Percentiles rank a stretch among this genome's conserved stretches.
Evolutionary conservation across 1,140 invertebrate species (phyloP).

Genomic region (Odontomachus brunneus): DNA sequence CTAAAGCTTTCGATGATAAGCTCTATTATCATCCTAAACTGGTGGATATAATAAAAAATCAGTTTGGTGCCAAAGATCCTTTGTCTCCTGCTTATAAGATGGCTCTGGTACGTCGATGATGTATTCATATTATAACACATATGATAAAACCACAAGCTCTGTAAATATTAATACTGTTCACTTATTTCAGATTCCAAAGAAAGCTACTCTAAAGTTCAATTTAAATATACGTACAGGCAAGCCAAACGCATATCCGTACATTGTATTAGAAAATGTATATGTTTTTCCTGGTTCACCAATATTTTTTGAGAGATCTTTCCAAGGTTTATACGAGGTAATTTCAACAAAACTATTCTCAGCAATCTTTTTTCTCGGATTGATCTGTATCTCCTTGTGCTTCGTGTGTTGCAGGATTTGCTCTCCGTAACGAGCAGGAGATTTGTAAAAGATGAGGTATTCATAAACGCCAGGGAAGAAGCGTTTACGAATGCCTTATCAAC

Average conservation of each 20-base stretch:
- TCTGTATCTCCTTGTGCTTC: slow-evolving; percentile 9
- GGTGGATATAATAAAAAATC: slow-evolving; percentile 86
- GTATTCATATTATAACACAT: too few species aligned
- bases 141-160: background rate
- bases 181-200: slow-evolving; percentile 83
- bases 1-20: slow-evolving; percentile 89
- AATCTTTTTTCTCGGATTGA: slow-evolving; percentile 35
- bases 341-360: slow-evolving; percentile 12
- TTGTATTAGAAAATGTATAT: slow-evolving; percentile 90
- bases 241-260: slow-evolving; percentile 87
- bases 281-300: slow-evolving; percentile 92
- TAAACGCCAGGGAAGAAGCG: slow-evolving; percentile 83
- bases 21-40: slow-evolving; percentile 87
- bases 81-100: slow-evolving; percentile 85
- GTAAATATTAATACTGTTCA: too few species aligned
- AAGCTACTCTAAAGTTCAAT: slow-evolving; percentile 84
- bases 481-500: slow-evolving; percentile 82
- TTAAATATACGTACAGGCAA: slow-evolving; percentile 73
- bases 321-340: slow-evolving; percentile 81
- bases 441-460: slow-evolving; percentile 81
- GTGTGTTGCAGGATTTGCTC: slow-evolving; percentile 80
- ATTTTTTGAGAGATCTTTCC: slow-evolving; percentile 88
- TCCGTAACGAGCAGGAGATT: slow-evolving; percentile 78
- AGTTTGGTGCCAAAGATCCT: slow-evolving; percentile 79
- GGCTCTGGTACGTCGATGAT: slow-evolving; percentile 78